phyloP scores from a whole-genome alignment of 2,888 invertebrate species.

The Amphipoea lucens region DNA sequence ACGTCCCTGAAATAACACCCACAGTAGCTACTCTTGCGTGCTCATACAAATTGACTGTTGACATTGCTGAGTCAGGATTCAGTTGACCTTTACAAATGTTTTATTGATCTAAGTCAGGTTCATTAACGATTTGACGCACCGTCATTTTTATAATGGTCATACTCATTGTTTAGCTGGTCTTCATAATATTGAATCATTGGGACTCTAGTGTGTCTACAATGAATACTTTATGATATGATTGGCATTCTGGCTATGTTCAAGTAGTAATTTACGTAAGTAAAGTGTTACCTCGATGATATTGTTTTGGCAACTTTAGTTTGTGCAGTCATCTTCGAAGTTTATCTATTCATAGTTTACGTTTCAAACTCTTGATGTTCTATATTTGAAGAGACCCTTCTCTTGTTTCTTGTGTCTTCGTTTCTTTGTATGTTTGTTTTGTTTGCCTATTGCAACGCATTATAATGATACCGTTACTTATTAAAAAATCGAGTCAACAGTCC shows the following conservation, averaged over 20 bases:
- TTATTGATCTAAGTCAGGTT: constrained; percentile 61
- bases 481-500: neutral
- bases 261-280: neutral
- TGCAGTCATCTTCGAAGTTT: neutral
- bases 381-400: neutral
- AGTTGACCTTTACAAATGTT: constrained; percentile 62
- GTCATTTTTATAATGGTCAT: constrained; percentile 36
- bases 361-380: neutral
- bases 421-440: too few relatives aligned
- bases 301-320: neutral
- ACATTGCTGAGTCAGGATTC: constrained; percentile 60
- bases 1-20: constrained; percentile 27
- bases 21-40: constrained; percentile 37
- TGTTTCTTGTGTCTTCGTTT: too few relatives aligned
- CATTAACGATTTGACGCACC: constrained; percentile 56
- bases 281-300: neutral
- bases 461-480: neutral
- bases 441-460: neutral
- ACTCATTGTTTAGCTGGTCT: constrained; percentile 23
- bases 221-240: neutral
- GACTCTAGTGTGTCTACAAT: neutral
- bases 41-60: constrained; percentile 48
- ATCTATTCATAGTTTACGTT: neutral
- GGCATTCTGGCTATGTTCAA: neutral
- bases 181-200: constrained; percentile 16